Conservation (phyloP, 1,140 invertebrate genomes). For the Drosophila willistoni region DNA sequence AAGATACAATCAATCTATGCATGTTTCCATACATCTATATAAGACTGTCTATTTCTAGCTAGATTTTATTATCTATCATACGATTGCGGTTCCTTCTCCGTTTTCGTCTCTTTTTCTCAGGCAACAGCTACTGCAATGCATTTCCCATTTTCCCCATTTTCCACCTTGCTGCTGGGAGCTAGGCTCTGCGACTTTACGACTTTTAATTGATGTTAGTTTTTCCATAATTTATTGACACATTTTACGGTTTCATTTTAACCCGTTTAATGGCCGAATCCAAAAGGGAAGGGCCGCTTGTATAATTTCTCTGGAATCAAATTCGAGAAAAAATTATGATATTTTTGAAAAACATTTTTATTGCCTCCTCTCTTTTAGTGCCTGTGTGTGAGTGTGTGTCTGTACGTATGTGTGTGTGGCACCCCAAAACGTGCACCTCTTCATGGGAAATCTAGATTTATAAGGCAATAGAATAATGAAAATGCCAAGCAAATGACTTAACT, state of each 20-base stretch:
- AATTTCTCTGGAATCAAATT: conserved; percentile 50
- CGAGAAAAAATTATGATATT: conserved; percentile 78
- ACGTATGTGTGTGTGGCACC: conserved; percentile 25
- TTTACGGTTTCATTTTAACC: conserved; percentile 79
- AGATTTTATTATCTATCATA: conserved; percentile 69
- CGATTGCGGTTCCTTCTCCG: conserved; percentile 60
- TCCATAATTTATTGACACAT: conserved; percentile 77
- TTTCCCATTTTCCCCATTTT: conserved; percentile 28
- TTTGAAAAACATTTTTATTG: conserved; percentile 74
- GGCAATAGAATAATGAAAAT: not conserved
- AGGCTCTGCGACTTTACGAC: conserved; percentile 61
- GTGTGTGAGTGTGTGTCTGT: not conserved
- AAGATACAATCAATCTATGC: conserved; percentile 38
- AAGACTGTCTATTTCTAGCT: conserved; percentile 55
- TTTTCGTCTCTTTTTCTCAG: conserved; percentile 18
- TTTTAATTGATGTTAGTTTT: conserved; percentile 81
- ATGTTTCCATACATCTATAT: conserved; percentile 33
- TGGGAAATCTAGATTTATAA: conserved; percentile 8
- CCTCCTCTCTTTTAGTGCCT: not conserved
- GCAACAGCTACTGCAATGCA: conserved; percentile 37
- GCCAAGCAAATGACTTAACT: conserved; percentile 5
- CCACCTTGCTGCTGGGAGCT: conserved; percentile 36
- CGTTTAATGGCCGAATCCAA: conserved; percentile 58
- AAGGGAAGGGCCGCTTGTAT: not conserved
- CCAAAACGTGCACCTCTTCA: conserved; percentile 50